Percentiles rank a stretch among this genome's conserved stretches.
These are phyloP conservation scores for Drosophila baimaii DNA, from an alignment of 1,140 invertebrate genomes.

Conservation along the genomic window DNA sequence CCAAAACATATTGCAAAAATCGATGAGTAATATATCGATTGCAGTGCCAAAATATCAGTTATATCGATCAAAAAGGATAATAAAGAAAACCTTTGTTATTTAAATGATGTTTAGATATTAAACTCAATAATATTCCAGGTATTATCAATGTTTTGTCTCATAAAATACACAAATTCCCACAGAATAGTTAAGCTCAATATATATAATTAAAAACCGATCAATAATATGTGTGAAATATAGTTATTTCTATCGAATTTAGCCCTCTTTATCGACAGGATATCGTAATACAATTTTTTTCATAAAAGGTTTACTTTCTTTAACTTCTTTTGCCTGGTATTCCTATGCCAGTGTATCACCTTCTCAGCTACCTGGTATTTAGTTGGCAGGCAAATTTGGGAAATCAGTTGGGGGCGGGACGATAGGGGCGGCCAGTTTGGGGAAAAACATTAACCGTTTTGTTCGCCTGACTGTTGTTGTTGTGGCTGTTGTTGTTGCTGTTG, in stretches of 20 bases:
- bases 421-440: conserved; percentile 6
- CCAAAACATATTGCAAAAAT: too few species aligned
- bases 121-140: too few species aligned
- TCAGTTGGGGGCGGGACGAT: conserved; percentile 14
- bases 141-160: too few species aligned
- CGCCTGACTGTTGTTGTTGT: conserved; percentile 29
- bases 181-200: too few species aligned
- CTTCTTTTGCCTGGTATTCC: background rate
- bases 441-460: conserved; percentile 80
- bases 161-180: background rate
- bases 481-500: conserved; percentile 1
- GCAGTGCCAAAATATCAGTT: background rate
- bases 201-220: too few species aligned
- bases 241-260: too few species aligned
- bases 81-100: too few species aligned
- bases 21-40: background rate
- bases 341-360: conserved; percentile 6
- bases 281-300: background rate
- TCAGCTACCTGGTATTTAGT: conserved; percentile 72
- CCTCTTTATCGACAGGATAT: background rate
- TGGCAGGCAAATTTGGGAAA: conserved; percentile 73
- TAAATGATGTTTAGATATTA: too few species aligned
- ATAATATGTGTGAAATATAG: too few species aligned
- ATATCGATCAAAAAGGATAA: too few species aligned
- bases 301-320: background rate